Percentiles rank a stretch among this genome's conserved stretches.
Evolutionary conservation across 2,888 invertebrate species (phyloP).

Genomic region (Strigamia maritima): DNA sequence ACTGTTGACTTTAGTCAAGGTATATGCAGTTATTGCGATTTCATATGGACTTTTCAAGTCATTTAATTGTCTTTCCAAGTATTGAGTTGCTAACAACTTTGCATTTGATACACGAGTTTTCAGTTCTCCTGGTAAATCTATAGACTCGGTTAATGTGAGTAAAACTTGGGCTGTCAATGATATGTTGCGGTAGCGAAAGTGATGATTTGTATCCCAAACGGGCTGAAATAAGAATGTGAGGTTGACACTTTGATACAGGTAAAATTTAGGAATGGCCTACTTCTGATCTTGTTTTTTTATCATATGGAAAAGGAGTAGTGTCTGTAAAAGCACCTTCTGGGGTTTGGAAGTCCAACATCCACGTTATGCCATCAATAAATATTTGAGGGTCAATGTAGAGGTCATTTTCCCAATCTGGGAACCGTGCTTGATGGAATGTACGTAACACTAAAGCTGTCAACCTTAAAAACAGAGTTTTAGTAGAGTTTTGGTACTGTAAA

Average conservation of each 20-base stretch:
- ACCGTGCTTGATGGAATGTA: conserved; percentile 55
- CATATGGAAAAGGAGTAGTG: conserved; percentile 38
- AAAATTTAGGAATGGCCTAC: conserved; percentile 43
- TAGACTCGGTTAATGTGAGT: conserved; percentile 53
- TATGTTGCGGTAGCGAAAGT: conserved; percentile 46
- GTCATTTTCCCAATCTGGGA: conserved; percentile 59
- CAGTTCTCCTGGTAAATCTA: conserved; percentile 50
- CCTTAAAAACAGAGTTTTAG: conserved; percentile 52
- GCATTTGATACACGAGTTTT: conserved; percentile 48
- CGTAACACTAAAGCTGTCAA: conserved; percentile 58
- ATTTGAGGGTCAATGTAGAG: conserved; percentile 56
- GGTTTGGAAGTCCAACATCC: conserved; percentile 51
- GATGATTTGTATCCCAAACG: no score
- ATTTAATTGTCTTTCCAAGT: conserved; percentile 51
- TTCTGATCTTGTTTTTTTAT: conserved; percentile 39
- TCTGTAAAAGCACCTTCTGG: conserved; percentile 48
- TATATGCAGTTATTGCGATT: conserved; percentile 57
- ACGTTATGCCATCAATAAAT: conserved; percentile 51
- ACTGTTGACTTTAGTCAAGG: conserved; percentile 53
- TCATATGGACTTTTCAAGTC: conserved; percentile 54
- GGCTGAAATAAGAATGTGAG: neutral
- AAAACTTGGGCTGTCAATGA: conserved; percentile 58
- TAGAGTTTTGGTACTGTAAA: no score
- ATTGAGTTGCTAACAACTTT: conserved; percentile 48
- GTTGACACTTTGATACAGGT: conserved; percentile 37